Evolutionary conservation across 1,140 invertebrate genomes (phyloP).

Genomic region (Trichonephila inaurata): DNA sequence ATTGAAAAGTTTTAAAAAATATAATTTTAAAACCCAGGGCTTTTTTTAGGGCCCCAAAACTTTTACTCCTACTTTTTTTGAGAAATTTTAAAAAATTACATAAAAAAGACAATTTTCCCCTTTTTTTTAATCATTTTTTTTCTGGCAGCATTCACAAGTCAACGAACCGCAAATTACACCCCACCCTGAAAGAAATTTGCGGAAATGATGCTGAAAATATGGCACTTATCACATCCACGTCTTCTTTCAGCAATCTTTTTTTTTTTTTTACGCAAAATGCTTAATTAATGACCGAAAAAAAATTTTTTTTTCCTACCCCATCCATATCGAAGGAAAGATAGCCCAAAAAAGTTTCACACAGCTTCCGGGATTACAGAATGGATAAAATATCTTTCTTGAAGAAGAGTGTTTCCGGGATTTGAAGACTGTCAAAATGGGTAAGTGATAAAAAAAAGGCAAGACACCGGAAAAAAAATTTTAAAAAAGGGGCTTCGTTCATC

Average conservation of each 20-base stretch:
- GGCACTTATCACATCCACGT: background rate
- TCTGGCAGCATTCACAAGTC: too few species aligned
- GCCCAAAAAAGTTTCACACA: background rate
- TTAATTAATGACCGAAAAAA: background rate
- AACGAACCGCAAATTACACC: too few species aligned
- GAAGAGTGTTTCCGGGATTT: slow-evolving; percentile 16
- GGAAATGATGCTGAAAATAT: background rate
- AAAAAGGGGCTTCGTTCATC: background rate
- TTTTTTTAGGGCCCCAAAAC: too few species aligned
- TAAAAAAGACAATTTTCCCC: too few species aligned
- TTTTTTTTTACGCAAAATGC: background rate
- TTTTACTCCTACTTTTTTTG: too few species aligned
- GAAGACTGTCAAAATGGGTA: background rate
- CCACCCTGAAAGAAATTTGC: background rate
- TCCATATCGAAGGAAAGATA: background rate
- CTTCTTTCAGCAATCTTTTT: background rate
- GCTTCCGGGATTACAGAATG: slow-evolving; percentile 7
- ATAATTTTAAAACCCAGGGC: too few species aligned
- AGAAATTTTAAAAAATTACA: too few species aligned
- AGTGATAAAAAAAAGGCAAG: background rate
- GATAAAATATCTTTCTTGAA: slow-evolving; percentile 1
- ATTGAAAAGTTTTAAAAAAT: too few species aligned
- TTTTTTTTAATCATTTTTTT: too few species aligned
- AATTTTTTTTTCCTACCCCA: background rate
- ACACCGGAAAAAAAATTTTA: background rate